Percentiles rank a stretch among this genome's conserved stretches.
Evolutionary conservation across 1,140 invertebrate species (phyloP).

Genomic region (Megalopta genalis): DNA sequence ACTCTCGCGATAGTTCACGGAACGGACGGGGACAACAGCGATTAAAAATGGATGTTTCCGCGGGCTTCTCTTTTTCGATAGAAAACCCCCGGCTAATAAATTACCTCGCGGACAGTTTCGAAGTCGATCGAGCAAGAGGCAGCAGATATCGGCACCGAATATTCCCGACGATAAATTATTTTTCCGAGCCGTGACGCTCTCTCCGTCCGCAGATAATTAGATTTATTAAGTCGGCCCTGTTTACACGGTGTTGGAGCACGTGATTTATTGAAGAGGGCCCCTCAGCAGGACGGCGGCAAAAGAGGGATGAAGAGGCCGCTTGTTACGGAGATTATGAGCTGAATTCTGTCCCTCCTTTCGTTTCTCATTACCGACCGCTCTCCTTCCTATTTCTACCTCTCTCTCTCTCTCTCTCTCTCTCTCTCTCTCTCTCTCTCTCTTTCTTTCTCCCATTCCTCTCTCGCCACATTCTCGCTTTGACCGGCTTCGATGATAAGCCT

Average conservation of each 20-base stretch:
- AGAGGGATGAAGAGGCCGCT: conserved; percentile 47
- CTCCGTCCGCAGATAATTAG: conserved; percentile 62
- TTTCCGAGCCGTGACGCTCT: conserved; percentile 31
- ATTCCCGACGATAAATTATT: conserved; percentile 61
- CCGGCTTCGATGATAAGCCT: conserved; percentile 66
- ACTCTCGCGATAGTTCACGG: background rate
- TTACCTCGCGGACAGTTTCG: conserved; percentile 25
- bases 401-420: conserved; percentile 2
- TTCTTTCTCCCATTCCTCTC: background rate
- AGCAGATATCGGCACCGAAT: conserved; percentile 48
- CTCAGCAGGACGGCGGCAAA: conserved; percentile 35
- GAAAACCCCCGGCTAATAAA: conserved; percentile 4
- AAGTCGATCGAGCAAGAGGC: conserved; percentile 25
- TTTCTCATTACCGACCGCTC: conserved; percentile 19
- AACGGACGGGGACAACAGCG: background rate
- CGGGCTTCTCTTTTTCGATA: background rate
- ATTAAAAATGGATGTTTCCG: background rate
- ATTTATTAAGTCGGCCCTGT: conserved; percentile 70
- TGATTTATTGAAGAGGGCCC: conserved; percentile 68
- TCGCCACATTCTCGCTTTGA: conserved; percentile 27
- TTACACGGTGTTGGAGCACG: conserved; percentile 64
- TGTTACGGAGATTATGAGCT: conserved; percentile 67
- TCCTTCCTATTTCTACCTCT: too few species aligned
- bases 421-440: background rate
- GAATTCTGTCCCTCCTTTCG: conserved; percentile 50